Evolutionary conservation across 2,113 vertebrate species (phyloP).

Genomic region (Rousettus leschenaultii): DNA sequence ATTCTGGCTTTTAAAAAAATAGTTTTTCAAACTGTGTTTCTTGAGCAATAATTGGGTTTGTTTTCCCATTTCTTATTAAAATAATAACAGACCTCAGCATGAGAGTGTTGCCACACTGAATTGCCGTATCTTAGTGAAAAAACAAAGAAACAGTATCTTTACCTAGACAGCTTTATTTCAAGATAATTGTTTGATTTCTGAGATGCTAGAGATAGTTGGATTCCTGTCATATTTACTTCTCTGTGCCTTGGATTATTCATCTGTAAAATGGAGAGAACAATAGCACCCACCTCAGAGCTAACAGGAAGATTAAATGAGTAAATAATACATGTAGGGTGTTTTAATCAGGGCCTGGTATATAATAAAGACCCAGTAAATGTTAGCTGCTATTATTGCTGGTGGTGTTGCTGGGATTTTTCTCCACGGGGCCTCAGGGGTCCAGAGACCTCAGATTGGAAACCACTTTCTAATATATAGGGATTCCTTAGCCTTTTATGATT

Average conservation of each 20-base stretch:
- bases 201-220: not conserved
- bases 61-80: conserved; percentile 43
- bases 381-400: not conserved
- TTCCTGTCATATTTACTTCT: not conserved
- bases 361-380: not conserved
- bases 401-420: not conserved
- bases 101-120: not conserved
- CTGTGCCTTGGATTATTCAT: not conserved
- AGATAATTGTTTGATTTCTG: not conserved
- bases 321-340: not conserved
- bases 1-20: not conserved
- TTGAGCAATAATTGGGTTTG: not conserved
- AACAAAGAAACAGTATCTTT: not conserved
- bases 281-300: not conserved
- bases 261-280: not conserved
- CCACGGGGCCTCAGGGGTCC: not conserved
- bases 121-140: not conserved
- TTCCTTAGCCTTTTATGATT: not conserved
- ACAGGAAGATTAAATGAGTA: not conserved
- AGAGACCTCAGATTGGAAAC: not conserved
- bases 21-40: conserved; percentile 3
- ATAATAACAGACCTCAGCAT: not conserved
- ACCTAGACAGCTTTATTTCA: not conserved
- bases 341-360: not conserved
- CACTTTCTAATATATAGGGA: not conserved